Base-by-base conservation (phyloP, 2,113 vertebrate genomes). In the Ibidorhyncha struthersii region DNA sequence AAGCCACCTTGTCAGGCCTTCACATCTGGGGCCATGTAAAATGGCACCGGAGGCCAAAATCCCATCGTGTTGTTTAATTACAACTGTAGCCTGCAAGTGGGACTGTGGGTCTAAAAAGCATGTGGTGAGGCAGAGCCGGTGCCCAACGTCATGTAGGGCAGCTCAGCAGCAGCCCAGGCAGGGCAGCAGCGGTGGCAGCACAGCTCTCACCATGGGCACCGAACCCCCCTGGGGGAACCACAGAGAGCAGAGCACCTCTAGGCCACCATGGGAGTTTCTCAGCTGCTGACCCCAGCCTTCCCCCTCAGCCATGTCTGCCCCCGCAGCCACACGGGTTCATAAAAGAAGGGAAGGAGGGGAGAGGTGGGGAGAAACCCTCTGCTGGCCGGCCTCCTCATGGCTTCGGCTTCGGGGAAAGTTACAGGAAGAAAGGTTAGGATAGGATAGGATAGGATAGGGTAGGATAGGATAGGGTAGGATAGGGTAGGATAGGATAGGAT, bases 181-280 rank as follows among this genome's bases (percentile, higher is more conserved):
- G 15, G 9, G 3, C 1, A 1, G 61, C 8, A 21, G 5, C 3
- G 1, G 27, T 5, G 38, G 50, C 61, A 61, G 18, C 79, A 15
- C 26, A 23, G 52, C 14, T 56, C 27, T 67, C 1, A 0, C 34
- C 27, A 14, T 2, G 9, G 45, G 40, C 8, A 25, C 38, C 3
- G 1, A 40, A 6, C 4, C 18, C 9, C 38, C 38, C 11, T 0
- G n/a, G 21, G n/a, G 21, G 21, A 4, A 27, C 5, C 0, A 1
- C 29, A 45, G 5, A 12, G 29, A n/a, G 45, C 61, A 81, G 53
- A n/a, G 38, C 1, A 1, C 14, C 43, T 74, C 59, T 38, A 23
- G 36, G 58, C 36, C 6, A 2, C 67, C 74, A 66, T 38, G 27
- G 27, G 14, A 49, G 7, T 8, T 49, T 43, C 43, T 65, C 3